Conservation (phyloP, 1,140 invertebrate species). For the Lasaia peninsularis region DNA sequence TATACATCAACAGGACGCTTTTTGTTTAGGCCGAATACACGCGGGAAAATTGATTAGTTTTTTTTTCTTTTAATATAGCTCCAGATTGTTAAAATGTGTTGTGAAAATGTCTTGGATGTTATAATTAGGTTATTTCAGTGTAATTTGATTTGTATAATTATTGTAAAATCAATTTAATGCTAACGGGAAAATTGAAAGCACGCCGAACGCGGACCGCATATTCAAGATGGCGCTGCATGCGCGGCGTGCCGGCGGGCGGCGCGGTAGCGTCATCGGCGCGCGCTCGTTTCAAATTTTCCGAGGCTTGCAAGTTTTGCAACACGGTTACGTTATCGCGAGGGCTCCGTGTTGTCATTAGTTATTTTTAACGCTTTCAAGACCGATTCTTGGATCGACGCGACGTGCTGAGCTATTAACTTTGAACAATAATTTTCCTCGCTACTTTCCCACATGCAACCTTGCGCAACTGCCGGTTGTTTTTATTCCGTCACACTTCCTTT, state of each 20-base stretch:
- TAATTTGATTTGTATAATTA: constrained; percentile 1
- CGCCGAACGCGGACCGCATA: constrained; percentile 51
- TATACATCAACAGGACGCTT: background rate
- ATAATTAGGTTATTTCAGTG: background rate
- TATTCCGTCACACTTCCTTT: constrained; percentile 64
- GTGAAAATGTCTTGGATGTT: background rate
- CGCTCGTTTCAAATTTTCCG: constrained; percentile 67
- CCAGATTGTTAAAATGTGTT: constrained; percentile 12
- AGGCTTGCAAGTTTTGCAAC: constrained; percentile 62
- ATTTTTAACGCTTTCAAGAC: constrained; percentile 65
- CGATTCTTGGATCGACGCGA: constrained; percentile 35
- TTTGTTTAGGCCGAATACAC: constrained; percentile 46
- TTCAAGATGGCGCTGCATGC: constrained; percentile 69
- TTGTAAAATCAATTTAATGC: constrained; percentile 9
- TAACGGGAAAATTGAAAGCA: constrained; percentile 60
- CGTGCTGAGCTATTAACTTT: constrained; percentile 44
- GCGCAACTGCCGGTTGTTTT: constrained; percentile 63
- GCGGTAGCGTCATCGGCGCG: constrained; percentile 63
- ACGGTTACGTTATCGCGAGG: constrained; percentile 62
- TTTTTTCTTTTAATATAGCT: constrained; percentile 1
- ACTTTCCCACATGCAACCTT: constrained; percentile 72
- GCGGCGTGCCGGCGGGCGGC: constrained; percentile 74
- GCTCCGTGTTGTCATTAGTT: constrained; percentile 71
- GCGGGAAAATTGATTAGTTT: constrained; percentile 54
- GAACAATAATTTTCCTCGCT: constrained; percentile 58